phyloP scores from a whole-genome alignment of 2,888 invertebrate species.

The Zygogramma bicolorata region DNA sequence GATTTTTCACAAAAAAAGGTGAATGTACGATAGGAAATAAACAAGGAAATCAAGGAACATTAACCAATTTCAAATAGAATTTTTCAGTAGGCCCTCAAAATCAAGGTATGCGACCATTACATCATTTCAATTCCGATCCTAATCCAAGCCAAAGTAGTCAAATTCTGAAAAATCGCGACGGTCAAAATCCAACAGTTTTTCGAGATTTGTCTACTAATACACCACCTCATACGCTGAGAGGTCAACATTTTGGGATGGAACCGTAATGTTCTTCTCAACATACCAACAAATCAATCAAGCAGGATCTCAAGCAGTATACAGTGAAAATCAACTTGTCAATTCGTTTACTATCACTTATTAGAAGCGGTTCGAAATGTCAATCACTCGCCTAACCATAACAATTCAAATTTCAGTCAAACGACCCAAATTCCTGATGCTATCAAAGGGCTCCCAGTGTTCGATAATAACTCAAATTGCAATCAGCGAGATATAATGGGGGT shows the following conservation, averaged over 20 bases:
- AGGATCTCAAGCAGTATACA: not conserved
- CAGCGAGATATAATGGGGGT: not conserved
- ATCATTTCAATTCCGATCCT: too few relatives aligned
- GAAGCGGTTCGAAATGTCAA: not conserved
- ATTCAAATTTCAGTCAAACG: not conserved
- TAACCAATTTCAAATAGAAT: too few relatives aligned
- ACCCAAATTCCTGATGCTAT: not conserved
- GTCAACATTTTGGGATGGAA: not conserved
- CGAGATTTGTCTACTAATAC: not conserved
- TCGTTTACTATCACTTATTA: not conserved
- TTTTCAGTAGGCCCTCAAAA: too few relatives aligned
- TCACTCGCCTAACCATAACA: not conserved
- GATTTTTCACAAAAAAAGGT: too few relatives aligned
- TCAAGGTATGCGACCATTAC: too few relatives aligned
- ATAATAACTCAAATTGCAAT: conserved; percentile 8
- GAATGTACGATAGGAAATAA: too few relatives aligned
- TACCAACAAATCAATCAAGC: not conserved
- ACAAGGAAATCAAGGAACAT: too few relatives aligned
- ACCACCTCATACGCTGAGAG: not conserved
- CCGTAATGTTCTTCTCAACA: not conserved
- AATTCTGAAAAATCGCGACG: not conserved
- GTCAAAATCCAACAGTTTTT: not conserved
- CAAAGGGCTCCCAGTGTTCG: not conserved
- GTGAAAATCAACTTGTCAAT: not conserved
- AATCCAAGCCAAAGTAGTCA: not conserved